A percentile compares a stretch with the other conserved stretches of the same genome.
phyloP scores from a whole-genome alignment of 2,113 vertebrate genomes.

The Geothlypis trichas region DNA sequence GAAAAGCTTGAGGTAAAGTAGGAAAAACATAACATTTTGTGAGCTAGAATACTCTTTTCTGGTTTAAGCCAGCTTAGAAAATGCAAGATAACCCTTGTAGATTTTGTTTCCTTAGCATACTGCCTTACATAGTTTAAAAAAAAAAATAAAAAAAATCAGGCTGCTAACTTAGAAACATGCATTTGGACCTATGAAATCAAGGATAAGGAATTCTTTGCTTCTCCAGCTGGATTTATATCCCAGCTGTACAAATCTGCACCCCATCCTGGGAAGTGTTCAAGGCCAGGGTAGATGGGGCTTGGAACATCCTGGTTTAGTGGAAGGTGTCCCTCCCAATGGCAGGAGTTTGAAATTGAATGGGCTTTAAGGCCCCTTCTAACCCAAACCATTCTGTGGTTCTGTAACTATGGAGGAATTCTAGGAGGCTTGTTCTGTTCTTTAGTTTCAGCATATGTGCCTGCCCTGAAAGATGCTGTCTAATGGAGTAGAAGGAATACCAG shows the following conservation, averaged over 20 bases:
- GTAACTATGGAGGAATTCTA: rapidly evolving
- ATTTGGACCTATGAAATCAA: not conserved
- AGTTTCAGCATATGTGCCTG: not conserved
- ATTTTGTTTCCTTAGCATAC: not conserved
- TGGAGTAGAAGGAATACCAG: not conserved
- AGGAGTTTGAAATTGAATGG: not conserved
- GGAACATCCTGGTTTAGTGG: not conserved
- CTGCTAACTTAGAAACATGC: rapidly evolving
- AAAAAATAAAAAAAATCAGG: not conserved
- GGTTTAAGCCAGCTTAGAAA: not conserved
- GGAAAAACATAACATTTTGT: not conserved
- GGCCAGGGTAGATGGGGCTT: not conserved
- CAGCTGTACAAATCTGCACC: not conserved
- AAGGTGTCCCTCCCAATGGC: not conserved
- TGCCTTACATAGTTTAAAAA: not conserved
- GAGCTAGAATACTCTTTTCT: not conserved
- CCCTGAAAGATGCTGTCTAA: not conserved
- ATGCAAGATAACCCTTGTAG: not conserved
- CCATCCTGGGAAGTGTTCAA: not conserved
- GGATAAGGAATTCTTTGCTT: not conserved
- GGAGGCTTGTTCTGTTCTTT: not conserved
- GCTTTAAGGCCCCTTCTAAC: not conserved
- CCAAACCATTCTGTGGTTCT: not conserved
- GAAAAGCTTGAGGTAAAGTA: not conserved
- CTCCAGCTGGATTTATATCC: not conserved